Base-by-base conservation (phyloP, 1,140 invertebrate genomes). In the Drosophila jambulina region DNA sequence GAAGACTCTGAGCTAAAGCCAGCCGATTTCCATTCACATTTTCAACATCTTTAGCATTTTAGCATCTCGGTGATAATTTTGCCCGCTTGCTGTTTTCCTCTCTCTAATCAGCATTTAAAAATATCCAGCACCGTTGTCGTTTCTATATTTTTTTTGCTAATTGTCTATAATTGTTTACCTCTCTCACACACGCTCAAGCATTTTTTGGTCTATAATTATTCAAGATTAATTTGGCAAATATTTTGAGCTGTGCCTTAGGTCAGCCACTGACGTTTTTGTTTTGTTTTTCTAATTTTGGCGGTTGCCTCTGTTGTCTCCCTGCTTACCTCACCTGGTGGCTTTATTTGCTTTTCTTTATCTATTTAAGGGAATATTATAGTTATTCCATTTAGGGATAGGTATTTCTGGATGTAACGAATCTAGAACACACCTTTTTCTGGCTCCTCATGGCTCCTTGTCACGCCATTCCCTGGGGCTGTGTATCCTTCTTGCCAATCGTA, bases 191-290 rank as follows among this genome's bases (percentile, higher is more conserved):
- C 36, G 38, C 12, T 23, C 29, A 25, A 17, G 12, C 51, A 54
- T 10, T 36, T 54, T 56, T 64, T 56, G 13, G n/a, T 59, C 12
- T 27, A 75, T 83, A 86, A 87, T 79, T 87, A 77, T 82, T 76
- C 76, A 69, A 79, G 83, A 71, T 82, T 87, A 82, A 68, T 63
- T 67, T 86, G 48, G 72, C 61, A 78, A 64, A 78, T 68, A 72
- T 72, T 60, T 68, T 60, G 57, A 62, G 75, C 58, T 54, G 27
- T 71, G 75, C 42, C 76, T 65, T 54, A 29, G 68, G 65, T 57
- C 75, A 71, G 53, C 43, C 58, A 51, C 49, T 32, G 45, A 45
- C 10, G 17, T 34, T 21, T n/a, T 13, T 13, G 40, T 65, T 45
- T 43, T 34, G 27, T 34, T 29, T 48, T 58, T 64, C 21, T 29